Conservation (phyloP, 2,797 vertebrate genomes). For the Meriones psammophilus region DNA sequence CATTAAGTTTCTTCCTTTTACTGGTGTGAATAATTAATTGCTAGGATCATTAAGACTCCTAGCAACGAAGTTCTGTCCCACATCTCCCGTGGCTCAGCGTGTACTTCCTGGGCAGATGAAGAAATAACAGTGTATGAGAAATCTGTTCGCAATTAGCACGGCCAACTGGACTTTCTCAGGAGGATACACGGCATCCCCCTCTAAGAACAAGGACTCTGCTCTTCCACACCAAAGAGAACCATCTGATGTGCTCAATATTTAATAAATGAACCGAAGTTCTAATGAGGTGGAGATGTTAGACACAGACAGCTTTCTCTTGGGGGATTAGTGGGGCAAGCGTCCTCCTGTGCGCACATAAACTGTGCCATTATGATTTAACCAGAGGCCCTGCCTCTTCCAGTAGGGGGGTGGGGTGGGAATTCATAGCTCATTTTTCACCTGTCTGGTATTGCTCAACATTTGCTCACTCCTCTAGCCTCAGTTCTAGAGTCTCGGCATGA, state of each 20-base stretch:
- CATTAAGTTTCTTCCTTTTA: conserved; percentile 71
- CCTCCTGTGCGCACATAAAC: conserved; percentile 79
- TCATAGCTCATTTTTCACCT: conserved; percentile 79
- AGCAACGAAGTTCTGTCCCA: conserved; percentile 82
- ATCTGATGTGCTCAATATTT: conserved; percentile 89
- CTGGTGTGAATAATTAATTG: conserved; percentile 84
- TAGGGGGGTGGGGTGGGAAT: not conserved
- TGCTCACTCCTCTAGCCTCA: conserved; percentile 29
- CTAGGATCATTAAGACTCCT: conserved; percentile 79
- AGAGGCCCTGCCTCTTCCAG: conserved; percentile 68
- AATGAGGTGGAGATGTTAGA: conserved; percentile 85
- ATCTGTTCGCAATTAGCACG: conserved; percentile 88
- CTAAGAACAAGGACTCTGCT: conserved; percentile 85
- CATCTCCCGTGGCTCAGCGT: conserved; percentile 69
- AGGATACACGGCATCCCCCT: conserved; percentile 83
- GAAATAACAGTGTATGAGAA: conserved; percentile 86
- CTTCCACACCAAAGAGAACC: conserved; percentile 83
- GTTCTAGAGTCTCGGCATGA: conserved; percentile 75
- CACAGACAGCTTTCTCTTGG: conserved; percentile 83
- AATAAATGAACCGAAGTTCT: conserved; percentile 88
- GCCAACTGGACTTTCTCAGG: conserved; percentile 88
- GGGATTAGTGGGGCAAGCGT: conserved; percentile 82
- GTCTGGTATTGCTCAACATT: conserved; percentile 27
- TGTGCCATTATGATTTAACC: conserved; percentile 74
- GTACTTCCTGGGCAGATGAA: conserved; percentile 82